These are phyloP conservation scores for Petaurus breviceps DNA, from an alignment of 2,113 vertebrate genomes.

Conservation along the genomic window DNA sequence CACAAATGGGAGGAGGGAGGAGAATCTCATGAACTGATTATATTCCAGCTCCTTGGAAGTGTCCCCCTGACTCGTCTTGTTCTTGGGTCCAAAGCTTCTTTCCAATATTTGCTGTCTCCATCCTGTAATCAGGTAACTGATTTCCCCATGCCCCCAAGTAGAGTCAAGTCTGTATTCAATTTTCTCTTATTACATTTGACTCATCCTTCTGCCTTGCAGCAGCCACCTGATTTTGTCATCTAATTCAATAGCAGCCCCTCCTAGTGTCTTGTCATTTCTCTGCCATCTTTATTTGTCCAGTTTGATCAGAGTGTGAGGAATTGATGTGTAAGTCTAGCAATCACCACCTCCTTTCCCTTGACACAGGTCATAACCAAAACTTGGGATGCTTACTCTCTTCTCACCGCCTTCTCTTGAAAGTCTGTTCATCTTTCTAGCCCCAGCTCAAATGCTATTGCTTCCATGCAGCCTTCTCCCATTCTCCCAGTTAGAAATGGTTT, in stretches of 20 bases:
- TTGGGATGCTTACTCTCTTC: not conserved
- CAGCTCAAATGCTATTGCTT: not conserved
- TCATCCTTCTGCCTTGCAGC: not conserved
- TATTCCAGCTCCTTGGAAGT: not conserved
- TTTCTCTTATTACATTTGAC: not conserved
- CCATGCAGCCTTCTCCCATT: not conserved
- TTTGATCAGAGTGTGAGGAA: not conserved
- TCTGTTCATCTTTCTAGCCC: not conserved
- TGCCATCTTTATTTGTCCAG: not conserved
- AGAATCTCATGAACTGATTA: not conserved
- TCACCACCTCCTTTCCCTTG: not conserved
- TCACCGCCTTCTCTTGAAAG: not conserved
- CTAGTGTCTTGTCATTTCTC: not conserved
- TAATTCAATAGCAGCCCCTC: not conserved
- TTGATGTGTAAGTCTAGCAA: not conserved
- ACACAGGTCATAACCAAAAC: not conserved
- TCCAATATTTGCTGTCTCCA: not conserved
- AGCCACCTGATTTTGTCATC: not conserved
- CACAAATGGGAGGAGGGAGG: not conserved
- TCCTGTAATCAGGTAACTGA: not conserved
- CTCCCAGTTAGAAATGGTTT: not conserved
- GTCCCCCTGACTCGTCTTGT: not conserved
- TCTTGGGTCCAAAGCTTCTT: not conserved
- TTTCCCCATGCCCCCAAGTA: not conserved
- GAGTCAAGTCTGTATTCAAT: not conserved